Evolutionary conservation across 2,797 vertebrate genomes (phyloP).

Genomic region (Cheirogaleus major): DNA sequence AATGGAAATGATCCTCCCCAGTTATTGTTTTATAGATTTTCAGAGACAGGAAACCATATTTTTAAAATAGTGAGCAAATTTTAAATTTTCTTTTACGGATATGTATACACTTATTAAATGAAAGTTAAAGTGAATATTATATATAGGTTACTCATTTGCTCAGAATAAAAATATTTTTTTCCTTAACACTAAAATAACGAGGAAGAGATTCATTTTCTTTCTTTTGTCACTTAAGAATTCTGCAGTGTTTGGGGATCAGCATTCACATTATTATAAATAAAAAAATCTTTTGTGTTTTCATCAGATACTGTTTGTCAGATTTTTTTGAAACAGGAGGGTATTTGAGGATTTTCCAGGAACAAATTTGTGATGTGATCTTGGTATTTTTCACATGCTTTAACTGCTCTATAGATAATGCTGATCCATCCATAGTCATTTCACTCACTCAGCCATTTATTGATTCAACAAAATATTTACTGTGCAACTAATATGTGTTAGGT

Average conservation of each 20-base stretch:
- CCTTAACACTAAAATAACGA: slow-evolving; percentile 33
- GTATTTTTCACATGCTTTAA: not conserved
- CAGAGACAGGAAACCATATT: not conserved
- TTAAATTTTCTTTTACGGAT: not conserved
- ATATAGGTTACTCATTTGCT: not conserved
- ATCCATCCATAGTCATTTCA: not conserved
- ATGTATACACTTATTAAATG: not conserved
- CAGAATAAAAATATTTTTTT: slow-evolving; percentile 33
- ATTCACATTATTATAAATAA: not conserved
- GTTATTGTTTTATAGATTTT: slow-evolving; percentile 36
- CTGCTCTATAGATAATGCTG: not conserved
- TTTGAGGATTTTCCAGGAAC: slow-evolving; percentile 1
- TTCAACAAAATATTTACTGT: not conserved
- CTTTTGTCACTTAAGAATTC: slow-evolving; percentile 18
- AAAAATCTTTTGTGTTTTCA: not conserved
- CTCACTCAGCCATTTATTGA: not conserved
- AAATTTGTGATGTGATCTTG: not conserved
- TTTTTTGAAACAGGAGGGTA: not conserved
- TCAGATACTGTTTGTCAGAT: not conserved
- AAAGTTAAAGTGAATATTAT: not conserved
- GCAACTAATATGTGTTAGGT: not conserved
- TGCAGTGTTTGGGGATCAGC: not conserved
- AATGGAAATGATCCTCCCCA: slow-evolving; percentile 46
- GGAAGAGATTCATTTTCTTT: slow-evolving; percentile 6
- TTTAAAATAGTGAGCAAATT: not conserved